Evolutionary conservation across 2,113 vertebrate species (phyloP).

Genomic region (Haemorhous mexicanus): DNA sequence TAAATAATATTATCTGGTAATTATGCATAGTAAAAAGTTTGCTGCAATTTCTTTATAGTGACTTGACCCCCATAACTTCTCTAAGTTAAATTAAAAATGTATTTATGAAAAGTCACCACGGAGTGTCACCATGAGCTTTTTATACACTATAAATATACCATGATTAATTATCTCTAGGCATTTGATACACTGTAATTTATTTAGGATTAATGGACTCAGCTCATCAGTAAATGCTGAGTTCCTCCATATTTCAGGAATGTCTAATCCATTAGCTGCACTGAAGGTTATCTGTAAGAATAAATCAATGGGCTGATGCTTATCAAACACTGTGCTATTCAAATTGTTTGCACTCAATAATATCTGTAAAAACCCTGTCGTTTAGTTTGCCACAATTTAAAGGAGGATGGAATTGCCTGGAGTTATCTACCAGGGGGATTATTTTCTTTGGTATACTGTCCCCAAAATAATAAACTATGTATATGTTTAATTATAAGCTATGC

Average conservation of each 20-base stretch:
- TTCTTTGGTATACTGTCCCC: not conserved
- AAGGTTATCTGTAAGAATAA: not conserved
- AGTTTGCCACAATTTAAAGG: not conserved
- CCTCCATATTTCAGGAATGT: not conserved
- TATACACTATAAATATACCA: not conserved
- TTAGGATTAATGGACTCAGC: constrained; percentile 20
- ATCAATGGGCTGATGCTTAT: constrained; percentile 1
- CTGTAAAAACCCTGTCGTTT: not conserved
- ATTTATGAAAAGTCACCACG: not conserved
- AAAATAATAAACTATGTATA: not conserved
- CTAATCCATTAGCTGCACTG: not conserved
- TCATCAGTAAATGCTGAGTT: not conserved
- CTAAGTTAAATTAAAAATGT: not conserved
- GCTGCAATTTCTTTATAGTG: not conserved
- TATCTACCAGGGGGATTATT: not conserved
- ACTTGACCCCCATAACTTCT: not conserved
- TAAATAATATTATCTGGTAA: not conserved
- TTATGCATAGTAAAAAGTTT: not conserved
- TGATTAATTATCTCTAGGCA: not conserved
- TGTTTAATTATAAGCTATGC: not conserved
- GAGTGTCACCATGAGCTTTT: not conserved
- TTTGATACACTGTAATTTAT: constrained; percentile 18
- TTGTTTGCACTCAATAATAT: not conserved
- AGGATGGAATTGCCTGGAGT: not conserved
- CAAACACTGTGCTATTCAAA: not conserved